Evolutionary conservation across 2,113 vertebrate species (phyloP), one percentile per base, ranked within the genome.

Genomic region (Stegastes partitus): DNA sequence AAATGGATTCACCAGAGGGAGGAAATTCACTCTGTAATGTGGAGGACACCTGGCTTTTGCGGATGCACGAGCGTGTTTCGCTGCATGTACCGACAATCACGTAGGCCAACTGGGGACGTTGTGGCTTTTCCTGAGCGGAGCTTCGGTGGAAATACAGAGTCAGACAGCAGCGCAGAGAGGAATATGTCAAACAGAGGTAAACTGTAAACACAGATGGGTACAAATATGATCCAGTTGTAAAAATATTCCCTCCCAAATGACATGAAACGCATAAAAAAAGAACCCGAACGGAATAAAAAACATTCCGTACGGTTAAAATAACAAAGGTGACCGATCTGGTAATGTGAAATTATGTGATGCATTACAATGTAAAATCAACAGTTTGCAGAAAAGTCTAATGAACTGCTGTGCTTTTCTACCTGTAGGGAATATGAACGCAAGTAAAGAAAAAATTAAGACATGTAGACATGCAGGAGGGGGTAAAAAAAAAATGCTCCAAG

Each of bases 61-160:
- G 51, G 59, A 63, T 47, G 66, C 47, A 77, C 28, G 44, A 4
- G 72, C 62, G 59, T 15, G 56, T 70, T 56, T 62, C 18, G 0
- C 66, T 34, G 65, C 16, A 25, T 81, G 70, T 70, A 70, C 68
- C 55, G 78, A 74, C 77, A 83, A 71, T 69, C 76, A 53, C 83
- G 68, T 83, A 83, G 59, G 77, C 59, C 64, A 47, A 79, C 59
- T 68, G 64, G 71, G 78, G 54, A 34, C 44, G 64, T 2, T 11
- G 50, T 65, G 68, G 74, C 67, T 79, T 72, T n/a, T 77, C 63
- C 75, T 50, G 71, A 65, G 39, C 64, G 25, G 64, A 64, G 49
- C 54, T 25, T 28, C 34, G 26, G 45, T 25, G 31, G 21, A 73
- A 54, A 78, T 22, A 21, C 0, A 16, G 50, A 51, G 51, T 22